Evolutionary conservation across 1,140 invertebrate species (phyloP).

Genomic region (Aphelenchoides avenae): DNA sequence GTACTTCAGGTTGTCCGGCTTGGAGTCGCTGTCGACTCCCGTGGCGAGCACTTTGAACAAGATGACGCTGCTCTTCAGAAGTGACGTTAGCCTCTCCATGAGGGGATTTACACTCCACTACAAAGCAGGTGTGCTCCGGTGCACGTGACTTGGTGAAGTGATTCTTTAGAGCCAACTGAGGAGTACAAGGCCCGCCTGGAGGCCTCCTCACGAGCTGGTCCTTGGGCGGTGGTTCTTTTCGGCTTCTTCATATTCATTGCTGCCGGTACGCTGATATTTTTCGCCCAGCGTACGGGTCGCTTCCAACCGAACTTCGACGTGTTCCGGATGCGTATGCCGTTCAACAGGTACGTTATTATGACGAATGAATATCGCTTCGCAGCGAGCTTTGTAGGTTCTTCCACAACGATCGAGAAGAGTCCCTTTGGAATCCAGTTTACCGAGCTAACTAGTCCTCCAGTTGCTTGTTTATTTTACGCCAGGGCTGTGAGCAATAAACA

Average conservation of each 20-base stretch:
- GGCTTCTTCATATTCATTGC: constrained; percentile 1
- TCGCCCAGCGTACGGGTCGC: too few relatives aligned
- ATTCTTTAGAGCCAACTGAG: not conserved
- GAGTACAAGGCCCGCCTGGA: constrained; percentile 1
- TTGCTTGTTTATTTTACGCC: too few relatives aligned
- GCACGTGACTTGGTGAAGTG: not conserved
- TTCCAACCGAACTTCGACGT: too few relatives aligned
- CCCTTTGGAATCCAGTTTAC: too few relatives aligned
- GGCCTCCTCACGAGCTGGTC: not conserved
- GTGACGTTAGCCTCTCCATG: constrained; percentile 15
- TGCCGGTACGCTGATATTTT: not conserved
- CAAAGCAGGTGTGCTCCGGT: constrained; percentile 25
- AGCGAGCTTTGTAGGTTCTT: too few relatives aligned
- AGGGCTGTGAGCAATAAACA: too few relatives aligned
- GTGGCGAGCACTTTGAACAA: constrained; percentile 1
- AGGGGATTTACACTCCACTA: constrained; percentile 23
- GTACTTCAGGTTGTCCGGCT: constrained; percentile 24
- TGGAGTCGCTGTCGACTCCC: constrained; percentile 1
- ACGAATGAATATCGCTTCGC: too few relatives aligned
- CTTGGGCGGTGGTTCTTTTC: constrained; percentile 9
- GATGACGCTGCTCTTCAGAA: constrained; percentile 26
- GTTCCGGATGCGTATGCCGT: too few relatives aligned
- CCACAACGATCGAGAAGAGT: too few relatives aligned
- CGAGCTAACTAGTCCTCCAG: too few relatives aligned
- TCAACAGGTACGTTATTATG: too few relatives aligned